Evolutionary conservation across 92 coral and sea anemone genomes (phyloP), one percentile per base, ranked within the genome.

Genomic region (Phymanthus crucifer): DNA sequence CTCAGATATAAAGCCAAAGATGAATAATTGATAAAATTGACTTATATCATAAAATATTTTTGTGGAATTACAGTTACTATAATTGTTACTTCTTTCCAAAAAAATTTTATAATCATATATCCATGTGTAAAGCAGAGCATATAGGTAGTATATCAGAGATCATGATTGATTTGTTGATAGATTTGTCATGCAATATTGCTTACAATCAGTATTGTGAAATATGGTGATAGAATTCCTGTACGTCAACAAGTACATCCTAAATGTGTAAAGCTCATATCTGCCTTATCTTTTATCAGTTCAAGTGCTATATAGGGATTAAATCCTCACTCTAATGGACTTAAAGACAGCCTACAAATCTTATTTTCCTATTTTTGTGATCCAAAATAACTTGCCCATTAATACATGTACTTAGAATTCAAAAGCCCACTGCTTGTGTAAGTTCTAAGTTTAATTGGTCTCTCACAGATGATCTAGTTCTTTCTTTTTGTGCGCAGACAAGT

Each of bases 281-380:
- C 1, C 32, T 77, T 64, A 64, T 77, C 81, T 64, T 57, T 77
- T 46, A 64, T 77, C 52, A 61, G 17, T 40, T 77, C 72, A 77
- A 77, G 81, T 36, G 58, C 26, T 16, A n/a, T 57, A 77, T 37
- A 37, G 68, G 81, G 81, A 77, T 77, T 61, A 77, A 37, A 17
- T 50, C 72, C 73, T 70, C 21, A 16, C 40, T 45, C 67, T 64
- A 77, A 77, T 61, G 58, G 46, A 34, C 67, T 77, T 77, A 35
- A 61, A 64, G 72, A 36, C 57, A 40, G 57, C 24, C 19, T 21
- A 64, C 34, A 47, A 57, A 76, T 76, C 27, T n/a, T 56, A 32
- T 32, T 26, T 56, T 32, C 27, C n/a, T 57, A 32, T 32, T 17
- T 24, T 29, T 47, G 35, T 61, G 4, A 61, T 29, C 12, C 34